Evolutionary conservation across 1,140 invertebrate species (phyloP).

Genomic region (Gryllus bimaculatus): DNA sequence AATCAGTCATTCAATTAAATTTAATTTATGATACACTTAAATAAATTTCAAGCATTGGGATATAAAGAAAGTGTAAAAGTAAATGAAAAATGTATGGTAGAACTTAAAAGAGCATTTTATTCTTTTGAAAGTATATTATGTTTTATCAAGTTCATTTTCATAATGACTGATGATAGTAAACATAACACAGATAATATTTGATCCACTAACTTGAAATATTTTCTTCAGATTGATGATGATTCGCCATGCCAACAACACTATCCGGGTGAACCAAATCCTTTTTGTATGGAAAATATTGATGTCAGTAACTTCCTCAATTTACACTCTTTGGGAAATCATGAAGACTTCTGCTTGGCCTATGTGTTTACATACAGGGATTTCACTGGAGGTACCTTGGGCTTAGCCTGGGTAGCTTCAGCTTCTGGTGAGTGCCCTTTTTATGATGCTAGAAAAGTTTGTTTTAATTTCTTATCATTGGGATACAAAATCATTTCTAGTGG

Average conservation of each 20-base stretch:
- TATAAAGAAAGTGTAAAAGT: too few relatives aligned
- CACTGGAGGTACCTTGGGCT: constrained; percentile 87
- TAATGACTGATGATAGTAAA: too few relatives aligned
- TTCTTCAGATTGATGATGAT: constrained; percentile 75
- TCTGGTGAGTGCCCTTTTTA: constrained; percentile 41
- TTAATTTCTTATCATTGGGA: too few relatives aligned
- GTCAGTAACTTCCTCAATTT: constrained; percentile 98
- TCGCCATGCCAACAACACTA: constrained; percentile 57
- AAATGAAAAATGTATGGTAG: too few relatives aligned
- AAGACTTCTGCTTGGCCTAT: constrained; percentile 96
- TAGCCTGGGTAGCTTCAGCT: constrained; percentile 97
- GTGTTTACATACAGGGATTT: constrained; percentile 98
- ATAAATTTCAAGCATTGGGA: too few relatives aligned
- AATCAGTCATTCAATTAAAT: too few relatives aligned
- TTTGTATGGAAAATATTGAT: constrained; percentile 96
- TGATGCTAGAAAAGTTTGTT: background rate
- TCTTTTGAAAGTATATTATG: too few relatives aligned
- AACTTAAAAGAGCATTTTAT: too few relatives aligned
- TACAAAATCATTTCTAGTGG: too few relatives aligned
- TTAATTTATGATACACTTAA: too few relatives aligned
- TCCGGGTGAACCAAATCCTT: constrained; percentile 73
- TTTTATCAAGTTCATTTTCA: too few relatives aligned
- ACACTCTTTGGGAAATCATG: constrained; percentile 93
- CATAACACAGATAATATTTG: too few relatives aligned
- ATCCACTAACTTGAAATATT: background rate